Percentiles rank a stretch among this genome's conserved stretches.
phyloP scores from a whole-genome alignment of 1,140 invertebrate genomes.

The Nebria ingens region DNA sequence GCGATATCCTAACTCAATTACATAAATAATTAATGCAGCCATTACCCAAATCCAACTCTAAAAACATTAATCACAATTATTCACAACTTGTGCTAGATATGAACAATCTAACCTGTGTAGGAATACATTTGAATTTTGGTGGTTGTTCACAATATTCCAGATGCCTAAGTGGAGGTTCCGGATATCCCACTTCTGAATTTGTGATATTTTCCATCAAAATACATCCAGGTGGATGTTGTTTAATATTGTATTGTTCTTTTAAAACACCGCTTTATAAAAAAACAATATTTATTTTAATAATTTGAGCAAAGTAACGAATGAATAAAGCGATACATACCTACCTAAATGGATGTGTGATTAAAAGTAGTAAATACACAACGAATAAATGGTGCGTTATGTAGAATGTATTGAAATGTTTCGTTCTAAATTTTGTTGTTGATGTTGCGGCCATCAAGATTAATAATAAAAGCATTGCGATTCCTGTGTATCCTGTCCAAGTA shows the following conservation, averaged over 20 bases:
- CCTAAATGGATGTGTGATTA: not conserved
- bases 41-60: conserved; percentile 2
- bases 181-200: not conserved
- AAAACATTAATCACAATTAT: not conserved
- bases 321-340: conserved; percentile 3
- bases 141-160: not conserved
- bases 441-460: not conserved
- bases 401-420: conserved; percentile 3
- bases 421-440: not conserved
- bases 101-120: not conserved
- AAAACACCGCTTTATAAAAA: not conserved
- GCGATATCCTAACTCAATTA: not conserved
- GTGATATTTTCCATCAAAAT: not conserved
- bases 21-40: not conserved
- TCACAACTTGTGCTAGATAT: not conserved
- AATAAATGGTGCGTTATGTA: conserved; percentile 6
- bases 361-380: not conserved
- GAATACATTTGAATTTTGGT: conserved; percentile 5
- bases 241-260: conserved; percentile 5
- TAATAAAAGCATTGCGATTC: not conserved
- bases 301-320: too few relatives aligned
- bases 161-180: not conserved
- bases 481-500: not conserved
- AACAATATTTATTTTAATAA: not conserved
- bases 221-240: not conserved